These are phyloP conservation scores for Ondatra zibethicus DNA, from an alignment of 2,113 vertebrate species.

Conservation along the genomic window DNA sequence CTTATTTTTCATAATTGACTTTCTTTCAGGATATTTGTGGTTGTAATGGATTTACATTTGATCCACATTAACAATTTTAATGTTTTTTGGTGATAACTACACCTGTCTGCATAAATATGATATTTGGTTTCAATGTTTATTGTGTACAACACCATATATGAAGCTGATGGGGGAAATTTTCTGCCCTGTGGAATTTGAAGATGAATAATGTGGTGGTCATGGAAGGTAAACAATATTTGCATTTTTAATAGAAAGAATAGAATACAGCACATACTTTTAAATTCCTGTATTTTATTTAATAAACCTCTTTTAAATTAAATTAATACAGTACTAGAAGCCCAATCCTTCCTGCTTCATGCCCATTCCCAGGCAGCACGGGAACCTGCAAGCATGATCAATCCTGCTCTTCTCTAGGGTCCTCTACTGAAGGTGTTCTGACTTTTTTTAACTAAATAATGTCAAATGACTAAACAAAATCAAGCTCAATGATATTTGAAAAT, in stretches of 20 bases:
- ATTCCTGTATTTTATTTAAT: conserved; percentile 3
- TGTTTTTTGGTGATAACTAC: neutral
- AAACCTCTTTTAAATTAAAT: conserved; percentile 25
- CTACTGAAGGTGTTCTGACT: neutral
- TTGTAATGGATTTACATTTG: conserved; percentile 16
- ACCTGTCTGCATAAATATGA: neutral
- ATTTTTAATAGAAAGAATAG: neutral
- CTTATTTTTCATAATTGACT: conserved; percentile 54
- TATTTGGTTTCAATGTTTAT: conserved; percentile 51
- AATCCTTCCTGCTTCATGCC: neutral
- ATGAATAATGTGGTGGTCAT: neutral
- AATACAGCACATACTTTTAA: neutral
- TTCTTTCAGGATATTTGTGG: neutral
- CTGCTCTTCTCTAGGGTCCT: neutral
- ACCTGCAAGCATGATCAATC: too few species aligned
- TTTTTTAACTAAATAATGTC: neutral
- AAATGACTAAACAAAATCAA: neutral
- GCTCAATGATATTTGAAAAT: neutral
- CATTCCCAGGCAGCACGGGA: neutral
- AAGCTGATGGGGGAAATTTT: neutral
- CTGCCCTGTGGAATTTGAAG: neutral
- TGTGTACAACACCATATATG: neutral
- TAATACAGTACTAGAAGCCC: neutral
- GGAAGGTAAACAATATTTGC: neutral
- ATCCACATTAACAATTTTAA: conserved; percentile 40